Evolutionary conservation across 2,888 invertebrate species (phyloP).

Genomic region (Choristoneura rosaceana): DNA sequence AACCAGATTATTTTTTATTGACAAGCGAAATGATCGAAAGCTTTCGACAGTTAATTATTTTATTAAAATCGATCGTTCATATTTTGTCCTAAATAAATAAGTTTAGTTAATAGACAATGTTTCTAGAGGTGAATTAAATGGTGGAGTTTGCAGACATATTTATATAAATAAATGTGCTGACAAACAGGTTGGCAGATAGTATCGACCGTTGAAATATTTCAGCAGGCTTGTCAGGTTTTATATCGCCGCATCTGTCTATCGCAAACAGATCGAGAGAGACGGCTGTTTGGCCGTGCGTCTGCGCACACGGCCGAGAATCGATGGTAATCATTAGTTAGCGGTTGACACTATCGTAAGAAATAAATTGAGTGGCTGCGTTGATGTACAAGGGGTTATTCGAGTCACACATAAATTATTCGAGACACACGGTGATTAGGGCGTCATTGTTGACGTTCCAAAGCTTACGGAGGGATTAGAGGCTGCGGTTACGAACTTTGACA

Average conservation of each 20-base stretch:
- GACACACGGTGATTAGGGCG: slow-evolving; percentile 58
- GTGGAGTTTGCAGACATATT: slow-evolving; percentile 28
- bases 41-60: slow-evolving; percentile 55
- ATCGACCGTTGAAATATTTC: slow-evolving; percentile 30
- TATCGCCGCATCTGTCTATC: slow-evolving; percentile 29
- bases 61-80: slow-evolving; percentile 42
- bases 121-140: slow-evolving; percentile 14
- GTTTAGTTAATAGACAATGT: slow-evolving; percentile 11
- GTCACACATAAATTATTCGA: slow-evolving; percentile 65
- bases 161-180: slow-evolving; percentile 21
- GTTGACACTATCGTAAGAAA: slow-evolving; percentile 71
- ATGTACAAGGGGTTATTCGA: slow-evolving; percentile 55
- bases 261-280: slow-evolving; percentile 26
- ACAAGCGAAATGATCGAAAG: slow-evolving; percentile 55
- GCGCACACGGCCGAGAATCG: slow-evolving; percentile 45
- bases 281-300: slow-evolving; percentile 15
- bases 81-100: slow-evolving; percentile 11
- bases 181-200: slow-evolving; percentile 24
- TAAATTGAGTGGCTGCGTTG: slow-evolving; percentile 62
- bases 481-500: slow-evolving; percentile 43
- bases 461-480: slow-evolving; percentile 62
- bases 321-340: slow-evolving; percentile 66
- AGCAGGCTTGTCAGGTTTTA: slow-evolving; percentile 18
- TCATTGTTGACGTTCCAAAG: slow-evolving; percentile 65
- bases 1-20: slow-evolving; percentile 64